Percentiles rank a stretch among this genome's conserved stretches.
phyloP scores from a whole-genome alignment of 2,113 vertebrate genomes.

The Pagrus major region DNA sequence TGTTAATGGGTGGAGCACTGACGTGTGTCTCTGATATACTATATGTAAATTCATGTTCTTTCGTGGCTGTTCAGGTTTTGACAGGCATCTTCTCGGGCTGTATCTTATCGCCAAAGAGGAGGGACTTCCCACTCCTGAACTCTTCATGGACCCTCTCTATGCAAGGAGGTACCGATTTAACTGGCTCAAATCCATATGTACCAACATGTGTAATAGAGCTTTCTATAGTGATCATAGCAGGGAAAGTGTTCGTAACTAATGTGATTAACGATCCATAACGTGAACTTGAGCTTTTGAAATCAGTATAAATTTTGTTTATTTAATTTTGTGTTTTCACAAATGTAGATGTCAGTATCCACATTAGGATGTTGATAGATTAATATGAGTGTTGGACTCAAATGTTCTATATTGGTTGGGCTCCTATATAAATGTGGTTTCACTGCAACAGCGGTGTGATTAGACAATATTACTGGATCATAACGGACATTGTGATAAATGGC shows the following conservation, averaged over 20 bases:
- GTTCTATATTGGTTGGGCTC: background rate
- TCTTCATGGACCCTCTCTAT: constrained; percentile 92
- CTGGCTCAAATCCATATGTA: too few relatives aligned
- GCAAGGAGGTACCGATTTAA: constrained; percentile 89
- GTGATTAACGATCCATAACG: too few relatives aligned
- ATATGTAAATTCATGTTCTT: background rate
- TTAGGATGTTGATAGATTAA: background rate
- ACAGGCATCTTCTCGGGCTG: constrained; percentile 94
- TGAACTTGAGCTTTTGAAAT: too few relatives aligned
- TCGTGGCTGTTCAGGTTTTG: constrained; percentile 88
- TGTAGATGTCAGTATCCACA: background rate
- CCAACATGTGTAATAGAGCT: too few relatives aligned
- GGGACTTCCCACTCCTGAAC: constrained; percentile 88
- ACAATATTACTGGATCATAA: background rate
- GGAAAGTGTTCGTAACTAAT: too few relatives aligned
- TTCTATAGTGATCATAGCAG: too few relatives aligned
- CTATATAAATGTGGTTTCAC: background rate
- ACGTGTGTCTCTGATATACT: background rate
- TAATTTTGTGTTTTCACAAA: background rate
- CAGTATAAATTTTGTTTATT: too few relatives aligned
- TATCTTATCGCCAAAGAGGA: constrained; percentile 91
- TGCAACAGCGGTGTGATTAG: too few relatives aligned
- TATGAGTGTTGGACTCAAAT: background rate
- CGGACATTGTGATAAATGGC: background rate
- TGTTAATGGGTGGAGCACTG: background rate